A percentile compares a stretch with the other conserved stretches of the same genome.
These are phyloP conservation scores for Agrotis puta DNA, from an alignment of 2,888 invertebrate genomes.

Conservation along the genomic window DNA sequence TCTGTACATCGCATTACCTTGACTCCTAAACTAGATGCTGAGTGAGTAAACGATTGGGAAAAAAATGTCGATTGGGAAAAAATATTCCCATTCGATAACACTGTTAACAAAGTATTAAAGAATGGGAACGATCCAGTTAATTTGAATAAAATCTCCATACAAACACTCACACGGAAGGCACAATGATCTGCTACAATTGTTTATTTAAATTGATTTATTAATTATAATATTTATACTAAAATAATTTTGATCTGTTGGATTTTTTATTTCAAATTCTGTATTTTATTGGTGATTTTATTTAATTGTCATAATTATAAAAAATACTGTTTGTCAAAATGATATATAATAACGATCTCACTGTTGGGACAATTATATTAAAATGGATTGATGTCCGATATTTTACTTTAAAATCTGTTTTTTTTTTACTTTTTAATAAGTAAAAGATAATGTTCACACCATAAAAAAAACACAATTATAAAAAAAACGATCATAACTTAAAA, in stretches of 20 bases:
- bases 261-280: conserved; percentile 14
- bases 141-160: conserved; percentile 34
- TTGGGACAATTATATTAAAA: too few species aligned
- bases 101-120: too few species aligned
- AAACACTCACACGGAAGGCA: conserved; percentile 45
- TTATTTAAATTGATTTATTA: conserved; percentile 19
- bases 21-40: too few species aligned
- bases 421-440: too few species aligned
- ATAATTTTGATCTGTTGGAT: conserved; percentile 28
- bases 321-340: conserved; percentile 8
- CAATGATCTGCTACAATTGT: conserved; percentile 22
- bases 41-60: too few species aligned
- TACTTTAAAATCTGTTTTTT: too few species aligned
- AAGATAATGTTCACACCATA: neutral
- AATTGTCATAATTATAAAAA: conserved; percentile 18
- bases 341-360: neutral
- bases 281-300: neutral
- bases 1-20: too few species aligned
- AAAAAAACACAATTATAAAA: neutral
- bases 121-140: neutral
- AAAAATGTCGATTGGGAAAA: too few species aligned
- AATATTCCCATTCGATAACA: too few species aligned
- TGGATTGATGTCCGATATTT: too few species aligned
- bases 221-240: conserved; percentile 27
- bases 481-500: neutral